Conservation (phyloP, 2,113 vertebrate genomes). For the Tinamus guttatus region DNA sequence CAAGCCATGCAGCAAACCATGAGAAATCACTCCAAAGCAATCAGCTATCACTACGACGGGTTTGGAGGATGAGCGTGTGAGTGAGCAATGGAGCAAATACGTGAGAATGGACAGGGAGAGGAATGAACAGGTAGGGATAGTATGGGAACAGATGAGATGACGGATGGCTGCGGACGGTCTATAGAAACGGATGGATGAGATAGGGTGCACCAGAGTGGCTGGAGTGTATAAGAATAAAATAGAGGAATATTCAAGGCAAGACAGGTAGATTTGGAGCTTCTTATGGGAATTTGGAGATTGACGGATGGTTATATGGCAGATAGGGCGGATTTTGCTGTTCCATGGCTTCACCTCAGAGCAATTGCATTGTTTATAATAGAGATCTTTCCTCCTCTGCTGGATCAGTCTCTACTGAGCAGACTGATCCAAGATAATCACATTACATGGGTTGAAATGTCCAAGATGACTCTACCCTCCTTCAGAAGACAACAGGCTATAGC, state of each 20-base stretch:
- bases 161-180: background rate
- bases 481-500: background rate
- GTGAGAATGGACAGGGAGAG: background rate
- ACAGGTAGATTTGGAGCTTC: background rate
- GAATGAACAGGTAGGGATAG: background rate
- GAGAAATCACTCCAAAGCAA: background rate
- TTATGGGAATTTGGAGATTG: background rate
- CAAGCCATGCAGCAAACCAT: background rate
- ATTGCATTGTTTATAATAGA: background rate
- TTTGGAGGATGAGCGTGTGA: background rate
- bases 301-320: background rate
- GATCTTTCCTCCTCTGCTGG: background rate
- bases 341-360: background rate
- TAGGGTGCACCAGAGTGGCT: background rate
- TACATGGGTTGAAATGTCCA: background rate
- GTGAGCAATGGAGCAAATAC: background rate
- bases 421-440: background rate
- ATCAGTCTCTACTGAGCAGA: no score
- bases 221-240: background rate
- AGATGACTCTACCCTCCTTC: background rate
- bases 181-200: background rate
- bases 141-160: background rate
- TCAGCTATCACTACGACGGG: background rate
- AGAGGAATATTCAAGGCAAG: background rate
- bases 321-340: background rate